These are phyloP conservation scores for Apostichopus parvimensis DNA, from an alignment of 35 echinoderm and acorn worm species.

Conservation along the genomic window DNA sequence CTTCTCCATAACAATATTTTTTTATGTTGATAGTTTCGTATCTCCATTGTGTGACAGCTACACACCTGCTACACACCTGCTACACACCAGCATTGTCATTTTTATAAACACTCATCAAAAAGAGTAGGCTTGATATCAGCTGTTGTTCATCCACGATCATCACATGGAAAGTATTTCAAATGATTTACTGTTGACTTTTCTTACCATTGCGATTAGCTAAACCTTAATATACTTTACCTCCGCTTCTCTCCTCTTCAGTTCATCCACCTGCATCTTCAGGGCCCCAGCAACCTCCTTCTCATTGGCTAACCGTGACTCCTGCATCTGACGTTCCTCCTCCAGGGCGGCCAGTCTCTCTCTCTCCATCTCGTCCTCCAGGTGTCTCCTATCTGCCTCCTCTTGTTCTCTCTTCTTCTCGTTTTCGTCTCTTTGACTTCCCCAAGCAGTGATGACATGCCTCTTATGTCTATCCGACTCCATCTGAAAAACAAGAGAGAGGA, in stretches of 20 bases:
- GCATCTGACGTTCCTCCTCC: conserved; percentile 70
- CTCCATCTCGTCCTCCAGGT: conserved; percentile 77
- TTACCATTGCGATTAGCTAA: no score
- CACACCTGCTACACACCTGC: no score
- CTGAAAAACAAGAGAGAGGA: conserved; percentile 24
- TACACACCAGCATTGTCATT: no score
- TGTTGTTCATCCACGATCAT: no score
- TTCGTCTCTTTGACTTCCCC: conserved; percentile 80
- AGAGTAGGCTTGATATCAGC: no score
- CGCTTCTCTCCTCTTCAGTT: conserved; percentile 78
- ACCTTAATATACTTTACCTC: conserved; percentile 57
- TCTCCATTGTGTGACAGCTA: no score
- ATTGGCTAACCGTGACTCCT: conserved; percentile 74
- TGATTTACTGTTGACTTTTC: no score
- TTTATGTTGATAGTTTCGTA: no score
- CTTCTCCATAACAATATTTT: no score
- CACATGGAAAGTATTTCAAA: no score
- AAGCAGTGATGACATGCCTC: conserved; percentile 77
- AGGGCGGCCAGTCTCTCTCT: conserved; percentile 73
- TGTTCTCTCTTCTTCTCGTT: conserved; percentile 53
- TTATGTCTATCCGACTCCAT: conserved; percentile 88
- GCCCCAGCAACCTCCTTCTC: conserved; percentile 80
- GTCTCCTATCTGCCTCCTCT: conserved; percentile 65
- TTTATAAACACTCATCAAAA: no score
- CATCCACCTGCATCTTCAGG: conserved; percentile 87